phyloP scores from a whole-genome alignment of 2,797 vertebrate genomes.

The Cynodonichthys magdalenae region DNA sequence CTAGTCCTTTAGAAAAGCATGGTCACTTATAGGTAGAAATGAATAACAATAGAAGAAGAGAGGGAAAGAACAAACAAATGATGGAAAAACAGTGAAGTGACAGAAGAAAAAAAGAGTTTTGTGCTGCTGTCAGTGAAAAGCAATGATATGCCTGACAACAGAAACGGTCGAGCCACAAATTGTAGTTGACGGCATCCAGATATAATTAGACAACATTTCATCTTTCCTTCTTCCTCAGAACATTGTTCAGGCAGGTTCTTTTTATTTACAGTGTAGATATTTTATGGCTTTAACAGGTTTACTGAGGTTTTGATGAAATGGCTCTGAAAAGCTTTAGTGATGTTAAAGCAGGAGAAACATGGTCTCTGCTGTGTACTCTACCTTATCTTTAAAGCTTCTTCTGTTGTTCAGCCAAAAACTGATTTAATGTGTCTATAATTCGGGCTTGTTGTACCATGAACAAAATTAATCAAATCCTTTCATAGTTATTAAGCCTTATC shows the following conservation, averaged over 20 bases:
- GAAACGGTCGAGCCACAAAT: not conserved
- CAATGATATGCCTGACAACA: constrained; percentile 30
- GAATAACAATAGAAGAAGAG: constrained; percentile 14
- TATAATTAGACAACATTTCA: constrained; percentile 31
- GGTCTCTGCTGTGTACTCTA: too few species aligned
- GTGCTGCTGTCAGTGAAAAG: constrained; percentile 32
- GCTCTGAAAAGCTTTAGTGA: not conserved
- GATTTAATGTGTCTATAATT: too few species aligned
- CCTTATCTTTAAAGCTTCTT: too few species aligned
- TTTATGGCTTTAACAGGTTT: not conserved
- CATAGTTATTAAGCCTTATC: too few species aligned
- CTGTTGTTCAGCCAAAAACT: too few species aligned
- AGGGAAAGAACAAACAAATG: constrained; percentile 4
- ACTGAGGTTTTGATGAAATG: not conserved
- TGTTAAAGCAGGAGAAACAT: too few species aligned
- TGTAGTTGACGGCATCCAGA: constrained; percentile 28
- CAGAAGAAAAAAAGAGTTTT: constrained; percentile 20
- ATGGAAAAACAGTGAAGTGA: constrained; percentile 10
- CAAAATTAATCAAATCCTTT: too few species aligned
- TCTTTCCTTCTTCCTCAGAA: constrained; percentile 7
- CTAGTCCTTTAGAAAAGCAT: too few species aligned
- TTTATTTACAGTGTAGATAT: constrained; percentile 4
- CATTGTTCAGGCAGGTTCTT: constrained; percentile 22
- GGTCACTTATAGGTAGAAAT: constrained; percentile 18
- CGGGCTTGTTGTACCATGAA: too few species aligned